A percentile compares a stretch with the other conserved stretches of the same genome.
phyloP scores from a whole-genome alignment of 1,140 invertebrate genomes.

The Goniozus legneri region DNA sequence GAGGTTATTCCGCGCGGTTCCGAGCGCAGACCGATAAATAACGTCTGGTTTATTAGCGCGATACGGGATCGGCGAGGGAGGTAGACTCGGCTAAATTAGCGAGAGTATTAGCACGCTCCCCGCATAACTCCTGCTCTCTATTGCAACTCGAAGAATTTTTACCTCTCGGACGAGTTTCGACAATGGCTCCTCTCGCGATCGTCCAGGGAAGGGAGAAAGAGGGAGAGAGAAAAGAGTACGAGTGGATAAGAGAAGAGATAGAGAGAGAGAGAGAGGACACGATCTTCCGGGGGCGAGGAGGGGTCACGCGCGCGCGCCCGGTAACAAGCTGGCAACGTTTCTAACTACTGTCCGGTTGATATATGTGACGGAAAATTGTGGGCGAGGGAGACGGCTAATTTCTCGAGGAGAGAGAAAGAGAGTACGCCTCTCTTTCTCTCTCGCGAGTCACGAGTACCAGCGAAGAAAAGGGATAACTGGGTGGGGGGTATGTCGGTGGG shows the following conservation, averaged over 20 bases:
- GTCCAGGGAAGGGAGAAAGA: background rate
- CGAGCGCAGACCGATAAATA: constrained; percentile 47
- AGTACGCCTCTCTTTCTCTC: too few species aligned
- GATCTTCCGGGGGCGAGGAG: constrained; percentile 3
- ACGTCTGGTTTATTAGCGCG: constrained; percentile 53
- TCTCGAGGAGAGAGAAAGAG: constrained; percentile 10
- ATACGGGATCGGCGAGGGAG: constrained; percentile 24
- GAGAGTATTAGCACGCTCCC: constrained; percentile 51
- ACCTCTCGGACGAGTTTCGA: too few species aligned
- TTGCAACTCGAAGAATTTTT: too few species aligned
- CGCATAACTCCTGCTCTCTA: too few species aligned
- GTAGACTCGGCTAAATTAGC: constrained; percentile 49
- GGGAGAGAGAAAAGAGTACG: background rate
- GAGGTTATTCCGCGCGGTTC: too few species aligned
- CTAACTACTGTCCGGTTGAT: constrained; percentile 52
- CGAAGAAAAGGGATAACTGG: too few species aligned
- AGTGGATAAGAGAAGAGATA: background rate
- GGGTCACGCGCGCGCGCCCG: constrained; percentile 24
- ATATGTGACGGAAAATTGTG: constrained; percentile 55
- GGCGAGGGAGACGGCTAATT: too few species aligned
- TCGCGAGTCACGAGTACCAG: too few species aligned
- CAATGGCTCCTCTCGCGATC: too few species aligned
- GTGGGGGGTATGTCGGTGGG: too few species aligned
- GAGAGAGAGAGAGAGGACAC: background rate
- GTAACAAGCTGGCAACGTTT: constrained; percentile 55